These are phyloP conservation scores for Crematogaster levior DNA, from an alignment of 2,888 invertebrate genomes.

Conservation along the genomic window DNA sequence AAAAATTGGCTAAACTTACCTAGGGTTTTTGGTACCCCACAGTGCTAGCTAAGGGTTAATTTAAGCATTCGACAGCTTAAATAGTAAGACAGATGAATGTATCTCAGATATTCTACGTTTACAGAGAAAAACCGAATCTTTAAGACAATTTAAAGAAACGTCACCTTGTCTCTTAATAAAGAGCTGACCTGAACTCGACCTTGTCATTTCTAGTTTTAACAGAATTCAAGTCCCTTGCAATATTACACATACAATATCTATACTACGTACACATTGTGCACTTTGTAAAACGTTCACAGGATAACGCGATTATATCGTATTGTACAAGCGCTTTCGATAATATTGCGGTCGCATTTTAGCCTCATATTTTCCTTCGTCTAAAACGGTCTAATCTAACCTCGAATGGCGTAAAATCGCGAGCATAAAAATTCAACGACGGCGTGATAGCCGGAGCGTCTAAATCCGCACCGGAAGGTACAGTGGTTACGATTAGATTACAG, in stretches of 20 bases:
- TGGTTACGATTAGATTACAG: conserved; percentile 48
- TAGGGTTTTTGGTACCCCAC: too few relatives aligned
- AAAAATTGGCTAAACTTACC: too few relatives aligned
- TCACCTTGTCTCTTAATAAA: background rate
- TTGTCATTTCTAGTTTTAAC: background rate
- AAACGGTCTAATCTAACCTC: conserved; percentile 12
- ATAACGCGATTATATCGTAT: conserved; percentile 4
- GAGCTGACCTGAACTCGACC: background rate
- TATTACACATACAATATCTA: conserved; percentile 3
- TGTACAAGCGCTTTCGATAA: conserved; percentile 1
- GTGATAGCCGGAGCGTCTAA: conserved; percentile 10
- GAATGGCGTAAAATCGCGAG: conserved; percentile 15
- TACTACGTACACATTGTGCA: background rate
- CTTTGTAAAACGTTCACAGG: background rate
- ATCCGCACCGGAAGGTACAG: conserved; percentile 28
- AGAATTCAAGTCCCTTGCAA: background rate
- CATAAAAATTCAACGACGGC: conserved; percentile 45
- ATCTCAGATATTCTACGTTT: background rate
- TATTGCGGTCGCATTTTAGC: conserved; percentile 3
- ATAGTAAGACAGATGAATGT: background rate
- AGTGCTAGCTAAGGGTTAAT: too few relatives aligned
- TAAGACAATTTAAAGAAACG: background rate
- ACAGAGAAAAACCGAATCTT: background rate
- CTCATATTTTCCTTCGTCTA: conserved; percentile 26
- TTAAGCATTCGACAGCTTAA: background rate